A percentile compares a stretch with the other conserved stretches of the same genome.
phyloP scores from a whole-genome alignment of 2,888 invertebrate genomes.

The Carcina quercana region DNA sequence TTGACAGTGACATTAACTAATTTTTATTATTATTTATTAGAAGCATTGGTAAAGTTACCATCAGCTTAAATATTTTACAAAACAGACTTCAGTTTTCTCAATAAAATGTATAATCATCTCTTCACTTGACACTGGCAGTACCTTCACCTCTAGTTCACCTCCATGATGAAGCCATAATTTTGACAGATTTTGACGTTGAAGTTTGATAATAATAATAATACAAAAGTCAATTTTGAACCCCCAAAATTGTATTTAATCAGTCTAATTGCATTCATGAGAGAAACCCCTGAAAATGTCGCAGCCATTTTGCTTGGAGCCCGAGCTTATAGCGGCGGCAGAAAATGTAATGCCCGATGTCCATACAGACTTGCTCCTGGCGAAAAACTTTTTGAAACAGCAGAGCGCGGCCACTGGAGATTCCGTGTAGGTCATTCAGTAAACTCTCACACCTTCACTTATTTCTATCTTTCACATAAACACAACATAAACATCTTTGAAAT shows the following conservation, averaged over 20 bases:
- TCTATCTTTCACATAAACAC: too few relatives aligned
- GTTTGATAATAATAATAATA: too few relatives aligned
- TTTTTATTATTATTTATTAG: not conserved
- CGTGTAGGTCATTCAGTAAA: slow-evolving; percentile 75
- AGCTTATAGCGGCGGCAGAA: slow-evolving; percentile 60
- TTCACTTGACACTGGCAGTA: too few relatives aligned
- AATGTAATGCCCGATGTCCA: slow-evolving; percentile 69
- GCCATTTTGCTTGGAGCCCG: slow-evolving; percentile 54
- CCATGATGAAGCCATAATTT: too few relatives aligned
- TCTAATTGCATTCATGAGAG: slow-evolving; percentile 2
- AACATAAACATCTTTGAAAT: too few relatives aligned
- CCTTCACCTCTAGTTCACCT: too few relatives aligned
- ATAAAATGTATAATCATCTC: too few relatives aligned
- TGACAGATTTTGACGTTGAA: too few relatives aligned
- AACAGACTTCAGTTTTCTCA: too few relatives aligned
- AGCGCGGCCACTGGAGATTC: slow-evolving; percentile 77
- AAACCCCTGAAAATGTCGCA: slow-evolving; percentile 40
- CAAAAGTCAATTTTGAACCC: not conserved
- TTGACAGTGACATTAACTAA: not conserved
- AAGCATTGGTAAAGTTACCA: not conserved
- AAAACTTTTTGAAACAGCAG: slow-evolving; percentile 76
- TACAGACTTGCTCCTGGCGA: slow-evolving; percentile 74
- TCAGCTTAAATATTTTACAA: too few relatives aligned
- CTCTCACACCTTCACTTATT: too few relatives aligned
- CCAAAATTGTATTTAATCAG: not conserved